Evolutionary conservation across 2,888 invertebrate genomes (phyloP).

Genomic region (Rotaria sp.): DNA sequence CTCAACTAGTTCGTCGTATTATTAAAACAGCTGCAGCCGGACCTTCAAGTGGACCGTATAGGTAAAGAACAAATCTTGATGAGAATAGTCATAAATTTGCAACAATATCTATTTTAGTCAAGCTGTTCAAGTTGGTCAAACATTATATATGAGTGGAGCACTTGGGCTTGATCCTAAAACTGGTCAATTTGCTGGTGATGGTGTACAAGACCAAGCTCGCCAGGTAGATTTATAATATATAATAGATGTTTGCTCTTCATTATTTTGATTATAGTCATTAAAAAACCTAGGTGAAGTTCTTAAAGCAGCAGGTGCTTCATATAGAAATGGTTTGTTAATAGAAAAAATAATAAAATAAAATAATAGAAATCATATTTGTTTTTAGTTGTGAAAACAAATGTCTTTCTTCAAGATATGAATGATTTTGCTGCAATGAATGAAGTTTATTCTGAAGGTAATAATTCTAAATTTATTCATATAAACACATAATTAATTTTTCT

Average conservation of each 20-base stretch:
- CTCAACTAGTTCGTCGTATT: conserved; percentile 48
- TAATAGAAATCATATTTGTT: background rate
- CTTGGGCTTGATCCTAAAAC: conserved; percentile 70
- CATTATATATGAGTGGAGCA: conserved; percentile 78
- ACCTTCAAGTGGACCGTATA: conserved; percentile 72
- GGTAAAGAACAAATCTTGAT: background rate
- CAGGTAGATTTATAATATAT: conserved; percentile 52
- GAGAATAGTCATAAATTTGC: background rate
- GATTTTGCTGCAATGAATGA: conserved; percentile 75
- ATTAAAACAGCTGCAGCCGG: conserved; percentile 67
- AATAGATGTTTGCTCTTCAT: background rate
- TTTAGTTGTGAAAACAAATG: conserved; percentile 72
- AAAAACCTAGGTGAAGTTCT: conserved; percentile 71
- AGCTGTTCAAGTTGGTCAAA: conserved; percentile 73
- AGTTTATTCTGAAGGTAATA: conserved; percentile 63
- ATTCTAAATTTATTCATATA: background rate
- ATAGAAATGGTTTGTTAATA: conserved; percentile 46
- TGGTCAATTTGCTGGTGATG: conserved; percentile 66
- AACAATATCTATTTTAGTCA: conserved; percentile 60
- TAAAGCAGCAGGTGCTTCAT: conserved; percentile 60
- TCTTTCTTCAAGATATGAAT: conserved; percentile 71
- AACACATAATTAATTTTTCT: background rate
- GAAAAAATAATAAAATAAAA: too few species aligned
- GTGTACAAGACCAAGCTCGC: conserved; percentile 66
- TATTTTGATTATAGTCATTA: conserved; percentile 56